Base-by-base conservation (phyloP, 2,888 invertebrate species). In the Heterodera filipjevi region DNA sequence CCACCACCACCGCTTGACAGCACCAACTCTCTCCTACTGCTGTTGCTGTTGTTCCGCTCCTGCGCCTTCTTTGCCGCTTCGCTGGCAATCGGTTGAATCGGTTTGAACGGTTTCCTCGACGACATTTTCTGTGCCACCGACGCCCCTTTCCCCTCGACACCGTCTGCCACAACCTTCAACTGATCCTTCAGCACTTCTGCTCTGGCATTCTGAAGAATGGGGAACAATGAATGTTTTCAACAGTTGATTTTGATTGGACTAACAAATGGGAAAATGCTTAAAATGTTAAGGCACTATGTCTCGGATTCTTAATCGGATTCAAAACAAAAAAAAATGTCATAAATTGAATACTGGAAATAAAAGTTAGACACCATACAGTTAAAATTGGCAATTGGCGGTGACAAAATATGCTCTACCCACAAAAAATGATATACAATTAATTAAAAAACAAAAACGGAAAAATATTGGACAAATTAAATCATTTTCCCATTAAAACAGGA, bases 21-120 rank as follows among this genome's bases (percentile, higher is more conserved):
- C 49, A 49, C 0, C 14, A 49, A 68, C 59, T 49, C 59, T 27
- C 22, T 78, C 46, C 49, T 27, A 10, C 39, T 39, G 39, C 39
- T 53, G 19, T 49, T 49, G n/a, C n/a, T n/a, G 10, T 30, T 75
- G 44, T 66, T 59, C 68, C 46, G 46, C 33, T 75, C 66, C 32
- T 33, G n/a, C 16, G 76, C 78, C 27, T 39, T 79, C 12, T 49
- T 70, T 3, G 72, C 49, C 53, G 53, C 77, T 73, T 77, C 77
- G 71, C 35, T 71, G 10, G 80, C 77, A n/a, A 75, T 71, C 46
- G 64, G 70, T 30, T 80, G 80, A n/a, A 80, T 64, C 16, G 78
- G 39, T 39, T 80, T 70, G 27, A 80, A 71, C 30, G 80, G 80
- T 76, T 80, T 66, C 49, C 80, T 75, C 64, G 77, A 77, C 76